These are phyloP conservation scores for Colinus virginianus DNA, from an alignment of 2,113 vertebrate genomes.

Conservation along the genomic window DNA sequence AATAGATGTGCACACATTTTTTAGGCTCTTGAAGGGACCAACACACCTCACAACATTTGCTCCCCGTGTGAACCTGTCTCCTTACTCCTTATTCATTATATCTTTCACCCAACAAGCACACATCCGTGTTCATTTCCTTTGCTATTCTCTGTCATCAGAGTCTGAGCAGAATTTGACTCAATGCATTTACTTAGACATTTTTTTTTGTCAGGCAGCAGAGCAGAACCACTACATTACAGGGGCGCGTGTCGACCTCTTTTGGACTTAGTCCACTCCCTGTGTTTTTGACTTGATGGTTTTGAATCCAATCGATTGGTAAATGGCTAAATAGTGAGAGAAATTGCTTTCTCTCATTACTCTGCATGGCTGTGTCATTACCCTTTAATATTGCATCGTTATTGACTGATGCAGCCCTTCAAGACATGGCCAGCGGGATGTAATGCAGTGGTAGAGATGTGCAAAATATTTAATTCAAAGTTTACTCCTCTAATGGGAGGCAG, in stretches of 20 bases:
- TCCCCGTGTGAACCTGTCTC: neutral
- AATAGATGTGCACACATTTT: neutral
- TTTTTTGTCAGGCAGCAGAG: slow-evolving; percentile 10
- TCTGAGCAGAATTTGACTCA: neutral
- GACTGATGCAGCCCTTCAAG: slow-evolving; percentile 67
- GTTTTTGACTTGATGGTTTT: slow-evolving; percentile 52
- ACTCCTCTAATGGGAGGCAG: neutral
- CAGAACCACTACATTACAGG: neutral
- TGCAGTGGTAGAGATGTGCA: slow-evolving; percentile 25
- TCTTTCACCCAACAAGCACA: neutral
- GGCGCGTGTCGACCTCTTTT: neutral
- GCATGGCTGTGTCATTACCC: slow-evolving; percentile 65
- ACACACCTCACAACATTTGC: neutral
- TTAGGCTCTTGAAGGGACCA: neutral
- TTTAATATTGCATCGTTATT: slow-evolving; percentile 76
- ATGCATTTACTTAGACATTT: neutral
- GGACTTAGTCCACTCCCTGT: neutral
- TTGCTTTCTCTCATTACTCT: slow-evolving; percentile 73
- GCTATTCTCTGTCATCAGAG: neutral
- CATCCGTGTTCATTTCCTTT: neutral
- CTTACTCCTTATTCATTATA: neutral
- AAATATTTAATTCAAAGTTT: slow-evolving; percentile 56
- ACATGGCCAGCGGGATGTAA: slow-evolving; percentile 41
- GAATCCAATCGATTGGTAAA: slow-evolving; percentile 68
- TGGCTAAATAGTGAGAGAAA: slow-evolving; percentile 72